These are phyloP conservation scores for Urocolius indicus DNA, from an alignment of 2,113 vertebrate genomes.

Conservation along the genomic window DNA sequence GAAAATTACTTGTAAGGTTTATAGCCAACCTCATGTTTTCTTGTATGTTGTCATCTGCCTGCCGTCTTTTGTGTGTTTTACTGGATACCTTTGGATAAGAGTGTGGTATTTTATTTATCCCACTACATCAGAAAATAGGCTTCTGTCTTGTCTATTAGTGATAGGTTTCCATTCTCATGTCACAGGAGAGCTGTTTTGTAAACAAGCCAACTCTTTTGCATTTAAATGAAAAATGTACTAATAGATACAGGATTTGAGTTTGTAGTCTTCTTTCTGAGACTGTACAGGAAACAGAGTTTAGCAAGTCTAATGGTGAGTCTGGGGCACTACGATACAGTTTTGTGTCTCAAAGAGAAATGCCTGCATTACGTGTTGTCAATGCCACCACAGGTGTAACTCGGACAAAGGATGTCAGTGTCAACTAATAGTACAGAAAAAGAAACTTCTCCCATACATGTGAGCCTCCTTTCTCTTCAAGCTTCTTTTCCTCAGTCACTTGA, in stretches of 20 bases:
- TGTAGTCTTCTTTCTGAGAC: not conserved
- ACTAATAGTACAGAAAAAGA: not conserved
- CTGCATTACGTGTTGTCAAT: not conserved
- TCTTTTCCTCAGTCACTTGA: not conserved
- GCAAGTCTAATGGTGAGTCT: not conserved
- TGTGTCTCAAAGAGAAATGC: not conserved
- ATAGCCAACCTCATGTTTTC: not conserved
- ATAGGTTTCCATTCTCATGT: not conserved
- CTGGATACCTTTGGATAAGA: not conserved
- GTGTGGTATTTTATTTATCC: not conserved
- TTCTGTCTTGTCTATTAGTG: not conserved
- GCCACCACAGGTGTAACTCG: not conserved
- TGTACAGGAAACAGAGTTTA: not conserved
- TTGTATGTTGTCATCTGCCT: not conserved
- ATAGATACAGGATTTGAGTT: not conserved
- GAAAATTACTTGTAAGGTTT: not conserved
- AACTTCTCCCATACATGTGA: not conserved
- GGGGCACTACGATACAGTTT: not conserved
- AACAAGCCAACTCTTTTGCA: not conserved
- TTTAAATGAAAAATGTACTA: not conserved
- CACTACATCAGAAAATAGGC: not conserved
- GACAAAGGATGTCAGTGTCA: not conserved
- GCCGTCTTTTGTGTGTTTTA: not conserved
- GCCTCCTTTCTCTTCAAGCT: not conserved
- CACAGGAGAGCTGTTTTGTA: not conserved